Conservation (phyloP, 2,888 invertebrate species). For the Amblyteles armatorius region DNA sequence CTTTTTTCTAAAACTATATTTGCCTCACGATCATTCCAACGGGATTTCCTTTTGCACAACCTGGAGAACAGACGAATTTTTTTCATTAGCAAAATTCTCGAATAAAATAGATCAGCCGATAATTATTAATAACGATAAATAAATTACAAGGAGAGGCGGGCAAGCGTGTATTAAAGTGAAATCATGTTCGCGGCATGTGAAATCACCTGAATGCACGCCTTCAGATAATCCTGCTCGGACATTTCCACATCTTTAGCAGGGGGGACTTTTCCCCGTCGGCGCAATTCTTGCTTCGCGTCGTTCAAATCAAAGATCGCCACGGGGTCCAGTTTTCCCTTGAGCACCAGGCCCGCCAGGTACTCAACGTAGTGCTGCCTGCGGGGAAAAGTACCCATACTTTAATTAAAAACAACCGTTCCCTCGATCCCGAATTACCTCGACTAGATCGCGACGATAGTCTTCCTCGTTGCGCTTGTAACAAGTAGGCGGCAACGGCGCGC, state of each 20-base stretch:
- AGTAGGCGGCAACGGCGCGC: slow-evolving; percentile 90
- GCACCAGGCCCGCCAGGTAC: slow-evolving; percentile 95
- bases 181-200: slow-evolving; percentile 38
- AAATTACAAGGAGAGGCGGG: slow-evolving; percentile 1
- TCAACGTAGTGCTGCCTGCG: slow-evolving; percentile 97
- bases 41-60: slow-evolving; percentile 91
- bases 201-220: slow-evolving; percentile 93
- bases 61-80: slow-evolving; percentile 85
- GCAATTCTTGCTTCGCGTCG: slow-evolving; percentile 94
- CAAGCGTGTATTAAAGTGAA: slow-evolving; percentile 65
- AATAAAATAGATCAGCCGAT: neutral
- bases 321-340: slow-evolving; percentile 94
- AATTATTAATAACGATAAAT: slow-evolving; percentile 29
- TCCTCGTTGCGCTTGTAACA: slow-evolving; percentile 88
- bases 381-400: slow-evolving; percentile 83
- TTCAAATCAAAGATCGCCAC: slow-evolving; percentile 94
- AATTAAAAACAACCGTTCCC: slow-evolving; percentile 70
- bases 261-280: slow-evolving; percentile 93
- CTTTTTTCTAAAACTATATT: neutral
- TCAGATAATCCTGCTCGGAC: slow-evolving; percentile 93
- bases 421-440: slow-evolving; percentile 84
- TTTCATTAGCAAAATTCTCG: slow-evolving; percentile 9
- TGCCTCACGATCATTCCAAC: slow-evolving; percentile 86
- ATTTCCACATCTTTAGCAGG: slow-evolving; percentile 94
- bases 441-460: slow-evolving; percentile 85